Base-by-base conservation (phyloP, 1,140 invertebrate genomes). In the Ptiloglossa arizonensis region DNA sequence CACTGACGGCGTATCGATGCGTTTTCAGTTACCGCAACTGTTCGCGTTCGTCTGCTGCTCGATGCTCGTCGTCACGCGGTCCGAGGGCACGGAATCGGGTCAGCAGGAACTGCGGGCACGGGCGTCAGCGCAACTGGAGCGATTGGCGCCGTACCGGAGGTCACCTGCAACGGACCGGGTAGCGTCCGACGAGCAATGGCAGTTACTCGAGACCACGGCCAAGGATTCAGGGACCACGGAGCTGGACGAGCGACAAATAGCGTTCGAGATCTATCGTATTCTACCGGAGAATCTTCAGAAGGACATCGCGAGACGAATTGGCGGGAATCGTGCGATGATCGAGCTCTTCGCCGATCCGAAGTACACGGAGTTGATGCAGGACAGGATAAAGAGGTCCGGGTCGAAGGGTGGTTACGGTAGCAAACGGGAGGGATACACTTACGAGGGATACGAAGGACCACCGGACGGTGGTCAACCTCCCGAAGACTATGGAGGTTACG, bases 61-160 rank as follows among this genome's bases (percentile, higher is more conserved):
- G 70, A 71, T 78, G 64, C 71, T 87, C 64, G 64, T 78, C 48
- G 79, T 74, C 66, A 56, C 29, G n/a, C n/a, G n/a, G 11, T 59
- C 79, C 2, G 57, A 83, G 57, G 79, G 76, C 19, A 64, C 64
- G 15, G 79, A 87, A 19, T 41, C 44, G 4, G 52, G 32, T 5
- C 22, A 67, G 69, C 81, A 87, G 44, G 76, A 81, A 35, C 59
- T 90, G 13, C 54, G 71, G 5, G 84, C 79, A 27, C 86, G 83
- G 15, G 91, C 91, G 4, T 90, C 89, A 2, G 86, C 86, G 5
- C 91, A 92, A 64, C 80, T 93, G 57, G 87, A 91, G 6, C 89
- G 90, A 64, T 79, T 93, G n/a, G 77, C 86, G 4, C 69, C 82
- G 2, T 92, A 91, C 70, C 83, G 89, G n/a, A 87, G 85, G 56